Base-by-base conservation (phyloP, 2,113 vertebrate genomes). In the Malurus melanocephalus region DNA sequence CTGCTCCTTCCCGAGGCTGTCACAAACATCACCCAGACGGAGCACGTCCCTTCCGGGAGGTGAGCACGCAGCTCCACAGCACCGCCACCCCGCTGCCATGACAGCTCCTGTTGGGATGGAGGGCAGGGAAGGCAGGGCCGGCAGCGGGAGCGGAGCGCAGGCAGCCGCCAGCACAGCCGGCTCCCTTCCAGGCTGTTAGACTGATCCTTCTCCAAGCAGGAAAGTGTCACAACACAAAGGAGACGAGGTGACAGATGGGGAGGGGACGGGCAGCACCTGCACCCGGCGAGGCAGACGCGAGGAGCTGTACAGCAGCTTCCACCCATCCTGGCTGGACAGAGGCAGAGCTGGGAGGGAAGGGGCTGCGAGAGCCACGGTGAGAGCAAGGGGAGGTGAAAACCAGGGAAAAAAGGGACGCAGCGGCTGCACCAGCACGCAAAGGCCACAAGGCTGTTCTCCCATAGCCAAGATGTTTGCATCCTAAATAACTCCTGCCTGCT, bases 141-240 rank as follows among this genome's bases (percentile, higher is more conserved):
- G 82, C 79, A 88, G 89, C 20, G 7, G 76, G 57, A 88, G 68
- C 5, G 3, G 85, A 87, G 53, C 38, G 5, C 71, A 51, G 83
- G 81, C 93, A 60, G 90, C 92, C 32, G n/a, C 83, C 32, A 89
- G 93, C 87, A 60, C 88, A 80, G 91, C 85, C 57, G 10, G 87
- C 79, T 93, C 87, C 89, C 86, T 96, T 95, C 94, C 92, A 89
- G 86, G 69, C 92, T 93, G 89, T 90, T 88, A 89, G 88, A 89
- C 81, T 80, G 80, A 91, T 90, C 92, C 93, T 88, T 90, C 94
- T 91, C 89, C 84, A 78, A 95, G 96, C 75, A 95, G 88, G 76
- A 60, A 95, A 81, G 89, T 93, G 95, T 88, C 86, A 93, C 92
- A 81, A 81, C 90, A 94, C 85, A 94, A 93, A 95, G 78, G 60